Conservation (phyloP, 2,113 vertebrate genomes). For the Tachysurus vachellii region DNA sequence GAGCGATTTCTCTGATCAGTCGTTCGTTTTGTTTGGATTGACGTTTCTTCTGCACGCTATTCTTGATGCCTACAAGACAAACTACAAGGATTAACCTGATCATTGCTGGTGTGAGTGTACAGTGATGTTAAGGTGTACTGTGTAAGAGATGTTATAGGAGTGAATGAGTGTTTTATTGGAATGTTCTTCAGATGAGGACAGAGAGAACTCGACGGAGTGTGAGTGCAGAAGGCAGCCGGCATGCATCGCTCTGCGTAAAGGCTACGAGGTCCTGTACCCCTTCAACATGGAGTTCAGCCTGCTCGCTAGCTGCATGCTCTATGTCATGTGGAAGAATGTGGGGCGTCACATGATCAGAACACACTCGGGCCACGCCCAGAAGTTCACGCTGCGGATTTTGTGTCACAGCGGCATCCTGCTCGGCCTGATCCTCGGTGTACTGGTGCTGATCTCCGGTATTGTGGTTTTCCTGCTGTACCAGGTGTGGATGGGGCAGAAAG, state of each 20-base stretch:
- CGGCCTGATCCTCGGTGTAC: conserved; percentile 74
- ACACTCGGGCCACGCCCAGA: not conserved
- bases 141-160: not conserved
- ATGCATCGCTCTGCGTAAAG: conserved; percentile 81
- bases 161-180: not conserved
- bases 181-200: conserved; percentile 25
- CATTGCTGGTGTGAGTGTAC: not conserved
- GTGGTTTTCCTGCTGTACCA: conserved; percentile 83
- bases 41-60: not conserved
- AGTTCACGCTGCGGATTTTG: conserved; percentile 68
- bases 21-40: not conserved
- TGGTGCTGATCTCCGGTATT: conserved; percentile 68
- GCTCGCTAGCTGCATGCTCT: conserved; percentile 81
- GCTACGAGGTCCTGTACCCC: conserved; percentile 85
- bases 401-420: conserved; percentile 53
- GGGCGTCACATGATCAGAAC: conserved; percentile 67
- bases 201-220: conserved; percentile 59
- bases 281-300: conserved; percentile 90
- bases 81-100: not conserved
- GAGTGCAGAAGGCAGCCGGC: conserved; percentile 61
- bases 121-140: not conserved
- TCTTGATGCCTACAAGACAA: not conserved
- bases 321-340: conserved; percentile 92
- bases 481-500: conserved; percentile 66
- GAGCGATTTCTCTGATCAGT: not conserved